phyloP scores from a whole-genome alignment of 2,888 invertebrate genomes.

The Mythimna albipuncta region DNA sequence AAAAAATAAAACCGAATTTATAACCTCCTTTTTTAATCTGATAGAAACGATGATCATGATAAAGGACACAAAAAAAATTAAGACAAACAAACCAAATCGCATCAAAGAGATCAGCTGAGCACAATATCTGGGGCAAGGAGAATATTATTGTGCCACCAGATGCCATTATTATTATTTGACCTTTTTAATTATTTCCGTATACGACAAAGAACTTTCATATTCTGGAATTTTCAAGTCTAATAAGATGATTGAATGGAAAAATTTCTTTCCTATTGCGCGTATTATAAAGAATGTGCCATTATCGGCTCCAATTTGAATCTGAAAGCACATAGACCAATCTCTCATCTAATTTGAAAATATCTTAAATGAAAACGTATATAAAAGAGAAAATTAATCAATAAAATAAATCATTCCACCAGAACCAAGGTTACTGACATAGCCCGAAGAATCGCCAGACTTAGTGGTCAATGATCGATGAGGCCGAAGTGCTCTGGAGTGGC shows the following conservation, averaged over 20 bases:
- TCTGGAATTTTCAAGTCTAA: background rate
- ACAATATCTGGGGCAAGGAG: background rate
- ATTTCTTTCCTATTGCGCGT: background rate
- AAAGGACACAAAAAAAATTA: background rate
- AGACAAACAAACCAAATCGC: background rate
- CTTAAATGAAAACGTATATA: conserved; percentile 1
- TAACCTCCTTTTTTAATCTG: too few relatives aligned
- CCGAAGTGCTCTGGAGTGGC: too few relatives aligned
- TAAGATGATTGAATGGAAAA: conserved; percentile 1
- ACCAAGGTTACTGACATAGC: too few relatives aligned
- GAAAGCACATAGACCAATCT: conserved; percentile 2
- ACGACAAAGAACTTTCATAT: conserved; percentile 11
- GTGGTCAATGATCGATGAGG: too few relatives aligned
- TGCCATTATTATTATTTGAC: conserved; percentile 6
- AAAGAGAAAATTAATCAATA: conserved; percentile 13
- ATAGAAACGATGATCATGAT: background rate
- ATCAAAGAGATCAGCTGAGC: conserved; percentile 1
- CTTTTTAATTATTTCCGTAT: conserved; percentile 28
- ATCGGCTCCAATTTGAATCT: conserved; percentile 7
- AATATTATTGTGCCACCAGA: background rate
- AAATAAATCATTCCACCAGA: background rate
- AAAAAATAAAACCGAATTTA: too few relatives aligned
- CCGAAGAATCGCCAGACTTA: too few relatives aligned
- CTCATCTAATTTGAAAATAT: background rate
- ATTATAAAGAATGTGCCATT: conserved; percentile 8